Conservation (phyloP, 2,113 vertebrate species). For the Ploceus nigricollis region DNA sequence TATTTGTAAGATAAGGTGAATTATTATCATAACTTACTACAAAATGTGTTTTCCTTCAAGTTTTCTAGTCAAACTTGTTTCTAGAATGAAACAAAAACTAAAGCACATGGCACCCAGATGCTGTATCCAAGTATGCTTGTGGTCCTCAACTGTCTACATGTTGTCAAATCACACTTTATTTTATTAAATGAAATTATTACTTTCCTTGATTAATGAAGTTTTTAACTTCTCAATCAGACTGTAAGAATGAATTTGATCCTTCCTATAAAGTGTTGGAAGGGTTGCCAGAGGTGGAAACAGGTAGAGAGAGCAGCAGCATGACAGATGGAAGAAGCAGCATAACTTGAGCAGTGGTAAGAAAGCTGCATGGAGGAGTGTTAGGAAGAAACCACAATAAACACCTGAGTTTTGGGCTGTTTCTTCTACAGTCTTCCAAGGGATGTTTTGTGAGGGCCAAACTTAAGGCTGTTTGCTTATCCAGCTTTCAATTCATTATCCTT, state of each 20-base stretch:
- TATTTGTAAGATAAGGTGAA: background rate
- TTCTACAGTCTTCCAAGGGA: background rate
- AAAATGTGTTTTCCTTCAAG: background rate
- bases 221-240: background rate
- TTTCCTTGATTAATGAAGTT: background rate
- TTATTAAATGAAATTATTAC: background rate
- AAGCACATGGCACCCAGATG: background rate
- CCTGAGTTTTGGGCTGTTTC: background rate
- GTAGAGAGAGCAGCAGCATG: background rate
- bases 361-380: rapidly evolving
- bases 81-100: background rate
- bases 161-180: background rate
- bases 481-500: background rate
- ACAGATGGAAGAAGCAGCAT: background rate
- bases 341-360: background rate
- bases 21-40: background rate
- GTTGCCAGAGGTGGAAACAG: background rate
- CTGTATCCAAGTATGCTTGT: background rate
- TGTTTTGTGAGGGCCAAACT: background rate
- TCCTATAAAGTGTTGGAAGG: background rate
- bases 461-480: background rate
- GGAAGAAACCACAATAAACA: background rate
- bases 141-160: background rate
- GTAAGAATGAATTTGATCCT: background rate
- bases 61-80: background rate